Evolutionary conservation across 2,113 vertebrate species (phyloP).

Genomic region (Nettapus auritus): DNA sequence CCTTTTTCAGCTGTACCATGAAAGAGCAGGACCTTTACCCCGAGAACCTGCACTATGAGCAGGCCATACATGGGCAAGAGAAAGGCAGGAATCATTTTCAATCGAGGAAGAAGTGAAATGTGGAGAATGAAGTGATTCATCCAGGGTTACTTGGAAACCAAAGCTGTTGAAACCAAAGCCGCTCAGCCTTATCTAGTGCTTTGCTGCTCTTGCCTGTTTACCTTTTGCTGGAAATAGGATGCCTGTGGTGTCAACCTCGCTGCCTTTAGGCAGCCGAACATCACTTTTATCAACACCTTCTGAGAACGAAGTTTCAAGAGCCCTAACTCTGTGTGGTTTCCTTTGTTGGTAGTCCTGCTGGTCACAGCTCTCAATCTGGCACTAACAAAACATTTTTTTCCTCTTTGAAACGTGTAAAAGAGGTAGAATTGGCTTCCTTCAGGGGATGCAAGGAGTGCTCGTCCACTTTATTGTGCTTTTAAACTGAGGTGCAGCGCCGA

Average conservation of each 20-base stretch:
- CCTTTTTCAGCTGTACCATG: neutral
- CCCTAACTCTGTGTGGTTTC: neutral
- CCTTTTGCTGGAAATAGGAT: neutral
- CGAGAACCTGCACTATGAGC: neutral
- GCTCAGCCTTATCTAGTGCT: neutral
- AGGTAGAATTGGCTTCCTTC: neutral
- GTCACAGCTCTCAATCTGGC: no score
- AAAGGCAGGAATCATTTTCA: neutral
- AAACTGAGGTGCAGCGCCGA: accelerated
- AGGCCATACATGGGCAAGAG: neutral
- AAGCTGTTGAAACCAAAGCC: neutral
- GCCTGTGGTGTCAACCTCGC: neutral
- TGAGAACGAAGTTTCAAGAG: neutral
- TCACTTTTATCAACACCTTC: neutral
- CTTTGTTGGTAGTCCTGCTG: neutral
- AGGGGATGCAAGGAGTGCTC: accelerated
- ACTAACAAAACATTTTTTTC: accelerated
- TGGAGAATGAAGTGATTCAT: neutral
- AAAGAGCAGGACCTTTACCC: neutral
- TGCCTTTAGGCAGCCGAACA: neutral
- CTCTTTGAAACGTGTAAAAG: neutral
- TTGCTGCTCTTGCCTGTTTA: neutral
- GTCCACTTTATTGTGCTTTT: accelerated
- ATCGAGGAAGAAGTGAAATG: neutral
- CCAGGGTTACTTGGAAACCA: neutral